Evolutionary conservation across 2,797 vertebrate genomes (phyloP).

Genomic region (Pipistrellus pipistrellus): DNA sequence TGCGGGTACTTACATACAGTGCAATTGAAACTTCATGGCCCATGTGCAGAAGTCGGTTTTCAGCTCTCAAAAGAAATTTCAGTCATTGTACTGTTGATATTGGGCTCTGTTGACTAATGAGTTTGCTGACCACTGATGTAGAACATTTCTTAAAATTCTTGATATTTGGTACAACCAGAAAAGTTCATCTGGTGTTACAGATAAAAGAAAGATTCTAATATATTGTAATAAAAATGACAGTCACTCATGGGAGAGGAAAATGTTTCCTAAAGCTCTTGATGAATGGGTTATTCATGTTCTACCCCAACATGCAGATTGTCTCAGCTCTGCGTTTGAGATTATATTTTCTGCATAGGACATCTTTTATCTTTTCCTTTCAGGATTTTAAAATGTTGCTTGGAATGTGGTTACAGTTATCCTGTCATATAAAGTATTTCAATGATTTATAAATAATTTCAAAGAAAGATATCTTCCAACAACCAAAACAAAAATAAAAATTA

Average conservation of each 20-base stretch:
- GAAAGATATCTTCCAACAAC: not conserved
- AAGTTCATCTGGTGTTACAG: not conserved
- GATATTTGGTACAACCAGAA: not conserved
- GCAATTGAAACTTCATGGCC: too few species aligned
- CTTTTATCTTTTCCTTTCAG: not conserved
- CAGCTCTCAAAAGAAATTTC: too few species aligned
- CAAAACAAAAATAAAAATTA: not conserved
- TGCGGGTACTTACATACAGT: too few species aligned
- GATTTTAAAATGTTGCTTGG: not conserved
- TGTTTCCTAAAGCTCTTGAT: not conserved
- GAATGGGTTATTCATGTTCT: not conserved
- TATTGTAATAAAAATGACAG: not conserved
- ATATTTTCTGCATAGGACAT: not conserved
- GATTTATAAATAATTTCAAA: constrained; percentile 40
- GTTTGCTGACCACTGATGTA: not conserved
- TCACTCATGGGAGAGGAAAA: not conserved
- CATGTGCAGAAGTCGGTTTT: too few species aligned
- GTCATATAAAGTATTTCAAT: constrained; percentile 35
- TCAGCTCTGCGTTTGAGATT: not conserved
- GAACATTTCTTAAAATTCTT: not conserved
- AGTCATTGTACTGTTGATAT: too few species aligned
- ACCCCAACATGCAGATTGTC: not conserved
- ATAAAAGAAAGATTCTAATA: not conserved
- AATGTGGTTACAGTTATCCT: constrained; percentile 29
- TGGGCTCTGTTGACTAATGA: too few species aligned